Evolutionary conservation across 2,113 vertebrate genomes (phyloP).

Genomic region (Hemiscyllium ocellatum): DNA sequence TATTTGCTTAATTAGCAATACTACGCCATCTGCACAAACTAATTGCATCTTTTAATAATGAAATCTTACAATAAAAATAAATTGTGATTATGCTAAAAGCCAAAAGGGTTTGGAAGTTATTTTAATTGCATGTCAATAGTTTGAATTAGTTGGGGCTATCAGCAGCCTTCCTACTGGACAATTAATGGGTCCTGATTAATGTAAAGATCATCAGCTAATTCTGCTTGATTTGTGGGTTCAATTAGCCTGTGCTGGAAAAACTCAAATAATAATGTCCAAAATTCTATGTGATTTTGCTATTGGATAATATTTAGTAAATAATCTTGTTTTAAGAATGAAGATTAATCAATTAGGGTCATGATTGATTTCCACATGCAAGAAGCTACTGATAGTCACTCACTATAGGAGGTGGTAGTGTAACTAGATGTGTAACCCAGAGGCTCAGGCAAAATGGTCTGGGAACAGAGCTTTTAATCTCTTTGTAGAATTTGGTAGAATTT

Average conservation of each 20-base stretch:
- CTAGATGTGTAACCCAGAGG: too few species aligned
- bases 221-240: background rate
- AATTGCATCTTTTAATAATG: slow-evolving; percentile 6
- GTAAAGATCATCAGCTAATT: background rate
- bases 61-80: slow-evolving; percentile 10
- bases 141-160: background rate
- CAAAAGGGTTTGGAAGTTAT: background rate
- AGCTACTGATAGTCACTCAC: too few species aligned
- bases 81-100: background rate
- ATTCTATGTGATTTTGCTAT: too few species aligned
- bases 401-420: too few species aligned
- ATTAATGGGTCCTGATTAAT: background rate
- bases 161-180: background rate
- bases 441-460: too few species aligned
- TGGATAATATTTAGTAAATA: too few species aligned
- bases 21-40: background rate
- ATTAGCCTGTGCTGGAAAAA: background rate
- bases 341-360: too few species aligned
- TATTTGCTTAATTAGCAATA: background rate
- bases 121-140: background rate
- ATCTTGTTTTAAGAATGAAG: too few species aligned
- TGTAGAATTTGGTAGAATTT: too few species aligned
- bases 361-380: too few species aligned
- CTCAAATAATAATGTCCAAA: too few species aligned
- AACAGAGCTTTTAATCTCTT: too few species aligned